phyloP scores from a whole-genome alignment of 2,113 vertebrate species.

The Serranochromis macrocephalus region DNA sequence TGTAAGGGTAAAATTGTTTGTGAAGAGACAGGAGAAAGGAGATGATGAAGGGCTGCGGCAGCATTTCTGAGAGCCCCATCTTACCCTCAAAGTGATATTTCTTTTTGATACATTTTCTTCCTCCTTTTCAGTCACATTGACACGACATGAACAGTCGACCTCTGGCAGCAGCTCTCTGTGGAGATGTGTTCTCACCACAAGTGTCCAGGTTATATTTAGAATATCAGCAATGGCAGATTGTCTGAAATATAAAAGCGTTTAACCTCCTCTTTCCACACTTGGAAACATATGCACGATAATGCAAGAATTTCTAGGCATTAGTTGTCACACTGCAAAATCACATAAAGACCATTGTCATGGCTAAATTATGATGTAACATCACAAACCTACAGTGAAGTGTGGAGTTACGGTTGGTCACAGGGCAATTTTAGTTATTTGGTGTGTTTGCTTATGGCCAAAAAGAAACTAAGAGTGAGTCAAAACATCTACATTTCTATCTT shows the following conservation, averaged over 20 bases:
- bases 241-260: not conserved
- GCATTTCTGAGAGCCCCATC: constrained; percentile 16
- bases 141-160: constrained; percentile 4
- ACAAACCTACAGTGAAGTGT: not conserved
- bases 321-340: not conserved
- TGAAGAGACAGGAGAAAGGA: constrained; percentile 18
- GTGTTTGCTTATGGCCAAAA: not conserved
- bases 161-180: constrained; percentile 12
- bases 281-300: not conserved
- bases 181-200: not conserved
- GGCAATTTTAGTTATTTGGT: not conserved
- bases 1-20: constrained; percentile 28
- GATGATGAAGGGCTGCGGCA: constrained; percentile 25
- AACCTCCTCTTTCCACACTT: not conserved
- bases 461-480: not conserved
- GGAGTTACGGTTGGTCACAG: not conserved
- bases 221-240: not conserved
- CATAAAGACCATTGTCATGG: not conserved
- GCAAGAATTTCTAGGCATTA: not conserved
- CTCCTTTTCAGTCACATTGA: constrained; percentile 4
- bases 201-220: not conserved
- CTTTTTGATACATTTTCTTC: constrained; percentile 27
- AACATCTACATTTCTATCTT: not conserved
- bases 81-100: constrained; percentile 23
- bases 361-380: not conserved